phyloP scores from a whole-genome alignment of 1,140 invertebrate genomes.

The Holcopasites calliopsidis region DNA sequence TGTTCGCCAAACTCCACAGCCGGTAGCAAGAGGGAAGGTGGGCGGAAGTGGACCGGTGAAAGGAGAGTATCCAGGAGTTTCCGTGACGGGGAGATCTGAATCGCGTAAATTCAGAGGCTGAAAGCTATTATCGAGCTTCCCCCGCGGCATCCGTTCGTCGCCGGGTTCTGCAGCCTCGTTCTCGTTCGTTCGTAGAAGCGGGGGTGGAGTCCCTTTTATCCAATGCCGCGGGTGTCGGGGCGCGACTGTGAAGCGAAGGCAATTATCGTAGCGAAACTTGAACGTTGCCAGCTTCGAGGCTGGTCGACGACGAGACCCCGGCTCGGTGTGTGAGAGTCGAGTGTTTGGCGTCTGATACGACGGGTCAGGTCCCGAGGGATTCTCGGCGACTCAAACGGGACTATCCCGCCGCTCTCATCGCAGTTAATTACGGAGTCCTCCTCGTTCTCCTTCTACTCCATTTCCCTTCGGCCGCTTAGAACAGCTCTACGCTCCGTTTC shows the following conservation, averaged over 20 bases:
- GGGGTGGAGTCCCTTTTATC: slow-evolving; percentile 48
- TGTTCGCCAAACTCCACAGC: not conserved
- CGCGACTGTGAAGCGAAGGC: slow-evolving; percentile 74
- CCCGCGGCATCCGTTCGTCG: slow-evolving; percentile 12
- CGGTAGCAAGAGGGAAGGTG: not conserved
- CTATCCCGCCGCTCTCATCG: slow-evolving; percentile 64
- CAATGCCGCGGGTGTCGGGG: slow-evolving; percentile 56
- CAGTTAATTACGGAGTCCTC: slow-evolving; percentile 75
- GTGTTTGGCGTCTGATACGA: slow-evolving; percentile 75
- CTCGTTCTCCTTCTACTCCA: slow-evolving; percentile 61
- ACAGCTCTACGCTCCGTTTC: not conserved
- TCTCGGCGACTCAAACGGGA: slow-evolving; percentile 74
- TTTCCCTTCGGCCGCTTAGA: slow-evolving; percentile 41
- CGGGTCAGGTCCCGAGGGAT: slow-evolving; percentile 74
- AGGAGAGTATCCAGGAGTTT: slow-evolving; percentile 36
- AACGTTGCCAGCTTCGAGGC: slow-evolving; percentile 62
- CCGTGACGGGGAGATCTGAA: slow-evolving; percentile 41
- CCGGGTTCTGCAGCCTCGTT: slow-evolving; percentile 32
- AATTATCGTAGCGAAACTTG: slow-evolving; percentile 78
- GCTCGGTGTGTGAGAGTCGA: slow-evolving; percentile 57
- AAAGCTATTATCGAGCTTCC: slow-evolving; percentile 52
- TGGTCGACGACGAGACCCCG: slow-evolving; percentile 49
- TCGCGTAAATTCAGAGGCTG: slow-evolving; percentile 60
- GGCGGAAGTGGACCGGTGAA: slow-evolving; percentile 7
- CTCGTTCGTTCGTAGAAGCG: slow-evolving; percentile 24